These are phyloP conservation scores for Semnornis frantzii DNA, from an alignment of 2,113 vertebrate genomes.

Conservation along the genomic window DNA sequence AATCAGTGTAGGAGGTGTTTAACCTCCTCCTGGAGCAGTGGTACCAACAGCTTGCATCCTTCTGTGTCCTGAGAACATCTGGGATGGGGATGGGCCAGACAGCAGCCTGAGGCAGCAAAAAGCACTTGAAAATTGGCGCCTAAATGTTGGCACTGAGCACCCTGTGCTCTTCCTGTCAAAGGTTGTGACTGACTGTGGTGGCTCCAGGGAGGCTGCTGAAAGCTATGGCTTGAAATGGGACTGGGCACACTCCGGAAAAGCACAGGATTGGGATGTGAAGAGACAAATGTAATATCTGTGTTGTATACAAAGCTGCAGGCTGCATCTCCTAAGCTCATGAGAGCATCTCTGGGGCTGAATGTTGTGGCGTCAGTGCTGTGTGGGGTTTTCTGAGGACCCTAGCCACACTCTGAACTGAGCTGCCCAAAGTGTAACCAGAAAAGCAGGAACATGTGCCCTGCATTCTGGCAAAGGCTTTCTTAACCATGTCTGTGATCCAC, in stretches of 20 bases:
- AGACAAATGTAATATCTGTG: background rate
- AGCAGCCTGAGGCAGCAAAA: too few species aligned
- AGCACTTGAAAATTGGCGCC: background rate
- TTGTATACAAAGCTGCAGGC: background rate
- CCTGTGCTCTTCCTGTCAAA: background rate
- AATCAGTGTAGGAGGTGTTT: background rate
- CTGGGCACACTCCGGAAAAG: background rate
- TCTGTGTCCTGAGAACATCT: background rate
- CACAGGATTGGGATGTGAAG: background rate
- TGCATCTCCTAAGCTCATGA: background rate
- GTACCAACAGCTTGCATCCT: background rate
- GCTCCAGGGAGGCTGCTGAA: background rate
- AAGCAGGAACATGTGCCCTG: background rate
- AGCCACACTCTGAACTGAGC: background rate
- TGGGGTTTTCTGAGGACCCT: background rate
- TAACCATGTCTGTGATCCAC: too few species aligned
- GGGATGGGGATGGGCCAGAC: background rate
- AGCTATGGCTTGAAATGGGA: background rate
- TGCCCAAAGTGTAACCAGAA: background rate
- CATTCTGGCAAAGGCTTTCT: background rate
- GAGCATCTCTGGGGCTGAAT: background rate
- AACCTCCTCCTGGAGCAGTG: background rate
- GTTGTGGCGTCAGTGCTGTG: rapidly evolving
- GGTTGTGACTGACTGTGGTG: background rate
- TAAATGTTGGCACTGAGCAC: background rate